Evolutionary conservation across 2,797 vertebrate genomes (phyloP), one percentile per base, ranked within the genome.

Genomic region (Phrynocephalus vlangalii): DNA sequence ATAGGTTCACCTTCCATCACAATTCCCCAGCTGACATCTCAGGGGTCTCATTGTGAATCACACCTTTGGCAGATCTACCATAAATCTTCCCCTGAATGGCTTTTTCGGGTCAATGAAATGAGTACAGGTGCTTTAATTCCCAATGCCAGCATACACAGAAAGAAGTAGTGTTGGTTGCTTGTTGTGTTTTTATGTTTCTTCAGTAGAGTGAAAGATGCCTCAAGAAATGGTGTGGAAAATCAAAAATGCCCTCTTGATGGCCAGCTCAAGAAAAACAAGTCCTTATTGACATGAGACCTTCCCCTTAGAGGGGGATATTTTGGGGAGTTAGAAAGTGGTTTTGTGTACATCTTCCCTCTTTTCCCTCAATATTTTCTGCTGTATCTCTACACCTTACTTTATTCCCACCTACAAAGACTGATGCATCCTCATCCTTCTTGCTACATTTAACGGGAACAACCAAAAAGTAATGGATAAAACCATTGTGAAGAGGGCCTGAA

Each of bases 171-270:
- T 22, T 1, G 82, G n/a, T 60, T 86, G 2, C 13, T 71, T n/a
- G 89, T 66, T 3, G 50, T 67, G 10, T 0, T 22, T 87, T 91
- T 88, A 5, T 71, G 83, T 60, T 33, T 15, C 63, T 85, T 89
- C 44, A 0, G 4, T 89, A 56, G 92, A 93, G 94, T 81, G 26
- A 91, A 67, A 90, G 91, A 90, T 81, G 52, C 38, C 16, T 91
- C 24, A 91, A 90, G 44, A 91, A 92, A 91, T 84, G 26, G 6
- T 89, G 68, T 84, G 81, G 82, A 92, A 90, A 91, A 95, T 90
- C 81, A 80, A 93, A 89, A 0, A 0, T 83, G 26, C 30, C 78
- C 67, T 91, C 24, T 90, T 92, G 91, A 89, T 56, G 88, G 44
- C 6, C 52, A 87, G 73, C 70, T 93, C 33, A 91, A 87, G 80